Evolutionary conservation across 2,113 vertebrate species (phyloP).

Genomic region (Promerops cafer): DNA sequence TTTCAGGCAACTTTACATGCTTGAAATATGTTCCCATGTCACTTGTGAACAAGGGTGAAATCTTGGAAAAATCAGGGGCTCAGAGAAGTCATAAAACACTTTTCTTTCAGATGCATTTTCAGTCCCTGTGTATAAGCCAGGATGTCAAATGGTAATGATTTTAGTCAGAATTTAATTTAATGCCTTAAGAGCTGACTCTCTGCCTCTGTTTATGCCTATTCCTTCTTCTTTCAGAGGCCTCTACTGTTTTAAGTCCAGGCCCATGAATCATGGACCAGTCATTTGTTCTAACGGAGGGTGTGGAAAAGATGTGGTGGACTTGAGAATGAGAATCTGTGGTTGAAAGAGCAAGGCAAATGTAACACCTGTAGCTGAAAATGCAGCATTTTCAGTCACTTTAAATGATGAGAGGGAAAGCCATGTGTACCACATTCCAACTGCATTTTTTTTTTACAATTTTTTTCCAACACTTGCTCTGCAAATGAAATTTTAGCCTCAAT

Average conservation of each 20-base stretch:
- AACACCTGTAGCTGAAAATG: neutral
- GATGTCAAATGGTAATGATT: neutral
- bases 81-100: neutral
- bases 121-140: neutral
- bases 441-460: neutral
- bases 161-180: neutral
- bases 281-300: neutral
- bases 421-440: neutral
- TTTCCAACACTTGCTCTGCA: neutral
- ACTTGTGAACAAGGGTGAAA: neutral
- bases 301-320: neutral
- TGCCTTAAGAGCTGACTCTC: neutral
- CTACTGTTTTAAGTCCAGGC: neutral
- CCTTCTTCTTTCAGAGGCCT: neutral
- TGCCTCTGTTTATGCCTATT: neutral
- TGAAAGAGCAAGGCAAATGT: neutral
- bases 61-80: neutral
- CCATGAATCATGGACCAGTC: neutral
- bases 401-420: neutral
- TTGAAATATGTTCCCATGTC: neutral
- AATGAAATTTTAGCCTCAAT: neutral
- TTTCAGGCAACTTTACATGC: neutral
- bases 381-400: neutral
- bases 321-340: neutral
- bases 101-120: neutral